A percentile compares a stretch with the other conserved stretches of the same genome.
Conservation (phyloP, 1,140 invertebrate species). For the Lysiphlebus fabarum region DNA sequence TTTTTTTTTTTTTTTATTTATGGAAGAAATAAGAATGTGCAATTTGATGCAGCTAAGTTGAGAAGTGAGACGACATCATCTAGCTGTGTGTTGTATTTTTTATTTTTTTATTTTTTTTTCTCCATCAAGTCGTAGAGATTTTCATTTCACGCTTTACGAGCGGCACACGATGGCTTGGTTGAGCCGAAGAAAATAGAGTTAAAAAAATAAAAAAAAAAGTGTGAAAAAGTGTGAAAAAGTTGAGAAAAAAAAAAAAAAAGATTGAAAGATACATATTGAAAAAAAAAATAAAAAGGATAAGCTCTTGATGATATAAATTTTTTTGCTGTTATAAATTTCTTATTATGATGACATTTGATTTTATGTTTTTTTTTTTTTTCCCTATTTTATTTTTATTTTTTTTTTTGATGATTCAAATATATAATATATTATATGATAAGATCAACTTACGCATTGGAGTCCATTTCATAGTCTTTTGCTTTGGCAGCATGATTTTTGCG, state of each 20-base stretch:
- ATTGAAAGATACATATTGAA: background rate
- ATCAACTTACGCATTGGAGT: slow-evolving; percentile 63
- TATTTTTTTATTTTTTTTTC: slow-evolving; percentile 21
- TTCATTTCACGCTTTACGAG: slow-evolving; percentile 43
- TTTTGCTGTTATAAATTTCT: too few relatives aligned
- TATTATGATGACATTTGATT: too few relatives aligned
- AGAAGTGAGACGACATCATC: slow-evolving; percentile 2
- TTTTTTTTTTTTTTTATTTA: too few relatives aligned
- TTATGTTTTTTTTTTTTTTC: too few relatives aligned
- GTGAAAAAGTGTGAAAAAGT: slow-evolving; percentile 13
- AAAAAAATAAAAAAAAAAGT: slow-evolving; percentile 14
- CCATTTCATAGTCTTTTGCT: slow-evolving; percentile 87
- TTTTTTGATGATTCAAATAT: too few relatives aligned
- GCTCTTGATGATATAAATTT: background rate
- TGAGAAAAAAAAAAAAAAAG: slow-evolving; percentile 19
- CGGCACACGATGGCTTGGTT: slow-evolving; percentile 27
- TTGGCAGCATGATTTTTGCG: slow-evolving; percentile 79
- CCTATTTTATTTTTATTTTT: too few relatives aligned
- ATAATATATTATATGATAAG: background rate
- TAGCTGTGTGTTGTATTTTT: slow-evolving; percentile 21
- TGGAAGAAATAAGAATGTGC: too few relatives aligned
- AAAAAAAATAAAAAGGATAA: slow-evolving; percentile 13
- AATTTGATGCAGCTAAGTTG: too few relatives aligned
- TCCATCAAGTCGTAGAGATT: slow-evolving; percentile 30
- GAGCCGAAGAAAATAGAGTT: slow-evolving; percentile 19